These are phyloP conservation scores for Candoia aspera DNA, from an alignment of 2,113 vertebrate genomes.

Conservation along the genomic window DNA sequence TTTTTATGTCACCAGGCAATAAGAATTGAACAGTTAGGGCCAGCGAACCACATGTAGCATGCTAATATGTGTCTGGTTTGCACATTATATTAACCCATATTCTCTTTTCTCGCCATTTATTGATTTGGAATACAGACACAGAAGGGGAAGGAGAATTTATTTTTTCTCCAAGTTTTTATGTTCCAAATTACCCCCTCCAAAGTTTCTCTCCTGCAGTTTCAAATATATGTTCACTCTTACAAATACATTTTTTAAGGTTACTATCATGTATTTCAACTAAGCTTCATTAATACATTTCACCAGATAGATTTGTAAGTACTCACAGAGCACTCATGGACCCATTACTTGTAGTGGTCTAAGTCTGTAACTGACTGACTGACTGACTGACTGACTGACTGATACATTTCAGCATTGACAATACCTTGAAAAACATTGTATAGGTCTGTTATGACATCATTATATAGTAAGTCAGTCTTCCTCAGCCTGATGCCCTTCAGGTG, in stretches of 20 bases:
- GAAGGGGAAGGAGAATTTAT: neutral
- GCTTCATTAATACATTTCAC: neutral
- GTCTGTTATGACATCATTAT: neutral
- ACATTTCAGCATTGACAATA: neutral
- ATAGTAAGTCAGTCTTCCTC: neutral
- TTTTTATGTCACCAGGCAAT: neutral
- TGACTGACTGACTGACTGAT: neutral
- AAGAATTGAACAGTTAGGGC: neutral
- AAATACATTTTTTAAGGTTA: neutral
- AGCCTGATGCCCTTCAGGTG: neutral
- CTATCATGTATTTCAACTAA: neutral
- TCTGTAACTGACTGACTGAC: neutral
- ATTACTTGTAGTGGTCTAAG: neutral
- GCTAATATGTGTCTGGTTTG: neutral
- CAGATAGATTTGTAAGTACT: neutral
- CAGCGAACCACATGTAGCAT: neutral
- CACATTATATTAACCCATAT: neutral
- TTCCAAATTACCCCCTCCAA: neutral
- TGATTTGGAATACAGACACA: neutral
- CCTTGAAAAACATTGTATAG: neutral
- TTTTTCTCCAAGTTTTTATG: neutral
- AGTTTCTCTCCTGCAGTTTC: neutral
- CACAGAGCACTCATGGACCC: neutral
- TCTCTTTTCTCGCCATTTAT: neutral
- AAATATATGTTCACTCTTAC: neutral